Evolutionary conservation across 2,888 invertebrate species (phyloP).

Genomic region (Nephrotoma flavescens): DNA sequence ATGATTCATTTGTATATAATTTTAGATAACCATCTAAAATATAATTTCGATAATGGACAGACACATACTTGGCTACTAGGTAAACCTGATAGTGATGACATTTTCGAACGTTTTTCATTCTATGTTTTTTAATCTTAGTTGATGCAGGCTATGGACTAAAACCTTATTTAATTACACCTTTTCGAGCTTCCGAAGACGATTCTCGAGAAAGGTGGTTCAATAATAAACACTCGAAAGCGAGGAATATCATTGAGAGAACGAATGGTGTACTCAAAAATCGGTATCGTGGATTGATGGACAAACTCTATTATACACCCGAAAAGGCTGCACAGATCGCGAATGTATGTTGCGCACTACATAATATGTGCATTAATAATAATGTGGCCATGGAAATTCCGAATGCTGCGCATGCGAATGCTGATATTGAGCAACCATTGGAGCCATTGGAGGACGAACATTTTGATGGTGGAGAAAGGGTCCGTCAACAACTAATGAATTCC

Average conservation of each 20-base stretch:
- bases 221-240: background rate
- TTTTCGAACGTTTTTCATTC: background rate
- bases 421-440: background rate
- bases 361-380: background rate
- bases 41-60: background rate
- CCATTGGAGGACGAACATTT: background rate
- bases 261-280: background rate
- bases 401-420: background rate
- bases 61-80: background rate
- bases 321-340: background rate
- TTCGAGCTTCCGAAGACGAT: background rate
- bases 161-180: background rate
- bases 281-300: background rate
- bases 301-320: background rate
- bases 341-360: background rate
- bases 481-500: background rate
- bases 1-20: background rate
- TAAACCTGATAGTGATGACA: background rate
- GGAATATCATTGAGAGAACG: background rate
- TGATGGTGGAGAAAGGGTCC: background rate
- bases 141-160: background rate
- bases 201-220: background rate
- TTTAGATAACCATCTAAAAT: background rate
- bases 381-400: background rate
- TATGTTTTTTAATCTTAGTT: background rate